phyloP scores from a whole-genome alignment of 2,797 vertebrate species.

The Capromys pilorides region DNA sequence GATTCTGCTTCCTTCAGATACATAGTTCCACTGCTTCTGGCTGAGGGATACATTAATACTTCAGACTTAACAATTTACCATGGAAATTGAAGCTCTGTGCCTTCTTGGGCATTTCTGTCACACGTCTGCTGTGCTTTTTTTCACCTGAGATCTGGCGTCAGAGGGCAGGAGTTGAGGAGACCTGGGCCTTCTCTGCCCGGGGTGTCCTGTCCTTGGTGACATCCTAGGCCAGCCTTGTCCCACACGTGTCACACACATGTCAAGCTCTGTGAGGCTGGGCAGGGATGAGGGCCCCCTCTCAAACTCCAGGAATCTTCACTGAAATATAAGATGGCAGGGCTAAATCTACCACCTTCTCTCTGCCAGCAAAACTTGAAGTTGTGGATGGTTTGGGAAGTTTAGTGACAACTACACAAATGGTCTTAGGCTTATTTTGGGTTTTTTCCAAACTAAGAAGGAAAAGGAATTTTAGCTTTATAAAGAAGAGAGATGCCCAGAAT shows the following conservation, averaged over 20 bases:
- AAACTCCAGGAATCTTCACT: rapidly evolving
- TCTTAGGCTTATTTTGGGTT: constrained; percentile 46
- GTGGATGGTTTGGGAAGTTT: neutral
- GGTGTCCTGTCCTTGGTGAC: too few species aligned
- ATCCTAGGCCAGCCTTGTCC: too few species aligned
- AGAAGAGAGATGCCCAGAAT: neutral
- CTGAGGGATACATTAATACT: constrained; percentile 5
- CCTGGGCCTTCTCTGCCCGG: rapidly evolving
- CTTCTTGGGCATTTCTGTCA: too few species aligned
- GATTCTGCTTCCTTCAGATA: neutral
- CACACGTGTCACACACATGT: neutral
- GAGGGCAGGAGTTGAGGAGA: too few species aligned
- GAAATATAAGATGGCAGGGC: neutral
- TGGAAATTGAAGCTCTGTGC: neutral
- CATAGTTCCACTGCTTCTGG: neutral
- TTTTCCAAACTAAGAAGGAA: constrained; percentile 53
- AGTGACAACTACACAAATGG: neutral
- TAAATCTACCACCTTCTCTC: rapidly evolving
- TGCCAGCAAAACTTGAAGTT: neutral
- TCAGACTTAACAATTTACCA: neutral
- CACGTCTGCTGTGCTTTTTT: neutral
- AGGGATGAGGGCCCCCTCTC: neutral
- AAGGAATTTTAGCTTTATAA: constrained; percentile 53
- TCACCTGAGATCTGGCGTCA: neutral
- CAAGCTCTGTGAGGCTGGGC: neutral